Evolutionary conservation across 1,140 invertebrate species (phyloP), one percentile per base, ranked within the genome.

Genomic region (Bursaphelenchus mucronatus): DNA sequence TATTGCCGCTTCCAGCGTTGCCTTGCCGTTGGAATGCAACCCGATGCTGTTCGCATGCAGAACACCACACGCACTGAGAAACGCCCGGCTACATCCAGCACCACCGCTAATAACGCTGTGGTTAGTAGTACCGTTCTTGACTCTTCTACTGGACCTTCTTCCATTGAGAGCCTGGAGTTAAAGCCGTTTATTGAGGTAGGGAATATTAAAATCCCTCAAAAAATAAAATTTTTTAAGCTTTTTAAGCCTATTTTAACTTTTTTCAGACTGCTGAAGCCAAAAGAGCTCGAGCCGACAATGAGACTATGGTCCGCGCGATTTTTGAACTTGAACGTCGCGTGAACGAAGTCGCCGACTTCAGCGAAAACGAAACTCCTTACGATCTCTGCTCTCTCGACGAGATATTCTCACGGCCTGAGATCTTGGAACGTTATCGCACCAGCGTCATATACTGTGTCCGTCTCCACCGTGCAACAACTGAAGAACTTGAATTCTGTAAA

Each of bases 1-100:
- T 97, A 94, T 78, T 97, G 94, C 85, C 86, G 94, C 64, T 85
- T 97, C 61, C 87, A 90, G 69, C 97, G 96, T 84, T 97, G 94
- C 79, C 94, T 97, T 81, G 90, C 94, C 82, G 92, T 73, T 56
- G 75, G 75, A 55, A 76, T 76, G 75, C 77, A 76, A 55, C 68
- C 69, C 13, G 75, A 77, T 51, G 47, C 72, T 63, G 71, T 74
- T 19, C 49, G 71, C 19, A 61, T 74, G 63, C 61, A 63, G 8
- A 75, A 19, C 17, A n/a, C 54, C 15, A 68, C 13, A 71, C 57
- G 40, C 45, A 66, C 61, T 40, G 39, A 15, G 15, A 54, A 54
- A 66, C 69, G 59, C 21, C 21, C 55, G 67, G 17, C 41, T 9
- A 15, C 57, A 11, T 39, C 54, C 54, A 55, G n/a, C 15, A 54